These are phyloP conservation scores for Galbula dea DNA, from an alignment of 2,113 vertebrate species.

Conservation along the genomic window DNA sequence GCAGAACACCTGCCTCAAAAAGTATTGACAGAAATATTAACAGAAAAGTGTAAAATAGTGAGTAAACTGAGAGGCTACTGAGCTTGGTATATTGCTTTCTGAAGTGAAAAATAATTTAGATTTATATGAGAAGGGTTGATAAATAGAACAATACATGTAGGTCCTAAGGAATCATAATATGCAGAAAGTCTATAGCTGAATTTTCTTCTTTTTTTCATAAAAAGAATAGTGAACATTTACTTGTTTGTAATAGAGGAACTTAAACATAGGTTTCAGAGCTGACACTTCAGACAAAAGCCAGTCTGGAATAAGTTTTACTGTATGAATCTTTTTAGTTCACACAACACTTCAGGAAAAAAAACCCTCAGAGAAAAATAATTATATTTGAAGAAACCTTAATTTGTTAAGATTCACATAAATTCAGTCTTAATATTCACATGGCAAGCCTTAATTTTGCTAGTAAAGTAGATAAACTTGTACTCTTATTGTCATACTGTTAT, in stretches of 20 bases:
- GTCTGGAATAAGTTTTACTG: background rate
- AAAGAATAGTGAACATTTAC: background rate
- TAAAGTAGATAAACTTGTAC: background rate
- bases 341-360: background rate
- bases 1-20: background rate
- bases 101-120: conserved; percentile 13
- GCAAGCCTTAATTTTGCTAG: background rate
- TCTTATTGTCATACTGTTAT: background rate
- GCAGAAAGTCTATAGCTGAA: background rate
- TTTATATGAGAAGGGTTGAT: conserved; percentile 4
- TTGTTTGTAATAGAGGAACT: background rate
- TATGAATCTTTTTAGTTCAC: background rate
- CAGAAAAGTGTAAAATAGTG: conserved; percentile 37
- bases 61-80: conserved; percentile 40
- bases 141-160: conserved; percentile 33
- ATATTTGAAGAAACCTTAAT: background rate
- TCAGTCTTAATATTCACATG: background rate
- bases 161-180: background rate
- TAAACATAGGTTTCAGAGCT: background rate
- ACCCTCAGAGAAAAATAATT: background rate
- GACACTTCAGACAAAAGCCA: background rate
- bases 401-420: background rate
- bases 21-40: conserved; percentile 45
- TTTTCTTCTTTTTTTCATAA: background rate
- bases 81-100: conserved; percentile 2